Conservation (phyloP, 2,797 vertebrate genomes). For the Muscicapa comitata region DNA sequence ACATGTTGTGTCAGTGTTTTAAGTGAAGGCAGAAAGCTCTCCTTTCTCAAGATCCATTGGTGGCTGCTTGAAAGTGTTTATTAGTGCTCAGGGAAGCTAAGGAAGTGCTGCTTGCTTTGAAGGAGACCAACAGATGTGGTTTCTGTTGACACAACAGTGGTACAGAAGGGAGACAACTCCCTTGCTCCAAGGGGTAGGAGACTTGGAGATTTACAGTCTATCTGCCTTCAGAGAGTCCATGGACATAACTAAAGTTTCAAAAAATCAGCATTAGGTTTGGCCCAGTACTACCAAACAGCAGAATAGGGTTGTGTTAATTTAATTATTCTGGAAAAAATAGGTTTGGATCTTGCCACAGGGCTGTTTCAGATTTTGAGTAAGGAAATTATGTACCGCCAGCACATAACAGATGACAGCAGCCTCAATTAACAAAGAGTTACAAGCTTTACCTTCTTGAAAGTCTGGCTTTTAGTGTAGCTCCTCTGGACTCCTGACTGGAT, state of each 20-base stretch:
- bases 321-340: not conserved
- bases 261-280: not conserved
- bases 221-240: not conserved
- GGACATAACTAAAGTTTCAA: not conserved
- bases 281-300: not conserved
- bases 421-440: not conserved
- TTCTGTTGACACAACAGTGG: slow-evolving; percentile 7
- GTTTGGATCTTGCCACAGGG: not conserved
- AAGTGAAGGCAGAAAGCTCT: not conserved
- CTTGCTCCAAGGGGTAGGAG: not conserved
- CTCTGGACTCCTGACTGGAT: not conserved
- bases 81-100: not conserved
- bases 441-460: not conserved
- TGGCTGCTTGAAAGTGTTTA: not conserved
- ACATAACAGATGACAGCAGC: not conserved
- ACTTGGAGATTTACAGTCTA: not conserved
- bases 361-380: not conserved
- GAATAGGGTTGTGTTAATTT: not conserved
- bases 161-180: not conserved
- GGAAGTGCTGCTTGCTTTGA: not conserved
- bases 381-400: not conserved
- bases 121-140: not conserved
- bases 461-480: not conserved
- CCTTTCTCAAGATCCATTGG: not conserved
- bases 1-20: not conserved